Base-by-base conservation (phyloP, 2,888 invertebrate species). In the Steinernema hermaphroditum region DNA sequence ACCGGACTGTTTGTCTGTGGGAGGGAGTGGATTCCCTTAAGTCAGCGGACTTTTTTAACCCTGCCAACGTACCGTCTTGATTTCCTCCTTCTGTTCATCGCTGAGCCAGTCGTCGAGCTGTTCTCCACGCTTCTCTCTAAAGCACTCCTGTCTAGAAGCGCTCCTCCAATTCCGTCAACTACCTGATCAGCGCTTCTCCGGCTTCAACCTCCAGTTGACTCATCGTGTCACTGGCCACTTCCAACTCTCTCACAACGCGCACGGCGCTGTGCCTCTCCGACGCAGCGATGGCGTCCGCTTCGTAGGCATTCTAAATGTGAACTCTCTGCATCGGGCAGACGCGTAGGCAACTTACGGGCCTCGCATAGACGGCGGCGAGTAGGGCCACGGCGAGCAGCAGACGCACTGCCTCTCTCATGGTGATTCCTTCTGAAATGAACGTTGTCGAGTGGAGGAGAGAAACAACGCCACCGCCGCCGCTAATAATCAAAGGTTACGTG, bases 311-410 rank as follows among this genome's bases (percentile, higher is more conserved):
- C 62, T 62, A 27, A 62, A 62, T 32, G 6, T 8, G 4, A 62
- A 62, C 1, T 8, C 29, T 62, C 16, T 16, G 29, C 16, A 8
- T 32, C 6, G 32, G 27, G 16, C 32, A 29, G 1, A 62, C 8
- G 6, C 8, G 4, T 9, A 1, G 16, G 16, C 32, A 1, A 62
- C 32, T 32, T 62, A 62, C 62, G 16, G 62, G 62, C 19, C 62
- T 62, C 29, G 32, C 62, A n/a, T 62, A n/a, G 32, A 19, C 29
- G 9, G 62, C 29, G 16, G 62, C 9, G 2, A 62, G 62, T 16
- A 62, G 62, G 16, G 62, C 62, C 62, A 62, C 62, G 62, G 62
- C 62, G 29, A 62, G 62, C 62, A 62, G 62, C 62, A 62, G 16
- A 14, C 62, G 27, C 32, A 62, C 62, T 62, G 62, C 62, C 62